Evolutionary conservation across 2,888 invertebrate genomes (phyloP).

Genomic region (Andricus quercusramuli): DNA sequence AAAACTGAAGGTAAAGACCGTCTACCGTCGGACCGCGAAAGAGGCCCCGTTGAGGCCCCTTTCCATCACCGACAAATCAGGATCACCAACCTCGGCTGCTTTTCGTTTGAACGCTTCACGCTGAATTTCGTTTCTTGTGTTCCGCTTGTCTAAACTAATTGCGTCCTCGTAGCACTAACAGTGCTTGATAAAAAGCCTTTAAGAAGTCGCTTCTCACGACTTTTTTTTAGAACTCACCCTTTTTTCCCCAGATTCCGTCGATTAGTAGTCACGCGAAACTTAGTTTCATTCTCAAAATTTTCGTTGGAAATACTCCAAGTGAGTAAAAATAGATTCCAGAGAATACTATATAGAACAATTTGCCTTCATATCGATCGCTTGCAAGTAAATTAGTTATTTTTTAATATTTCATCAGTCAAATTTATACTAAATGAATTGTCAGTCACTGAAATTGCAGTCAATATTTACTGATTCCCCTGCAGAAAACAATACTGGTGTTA

Average conservation of each 20-base stretch:
- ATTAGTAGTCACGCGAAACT: slow-evolving; percentile 35
- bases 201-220: slow-evolving; percentile 27
- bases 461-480: no score
- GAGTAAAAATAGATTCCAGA: background rate
- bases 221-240: slow-evolving; percentile 13
- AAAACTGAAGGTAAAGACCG: slow-evolving; percentile 29
- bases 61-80: slow-evolving; percentile 17
- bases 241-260: background rate
- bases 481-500: no score
- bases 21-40: slow-evolving; percentile 62
- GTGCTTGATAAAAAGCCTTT: slow-evolving; percentile 41
- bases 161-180: slow-evolving; percentile 61
- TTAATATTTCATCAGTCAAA: no score
- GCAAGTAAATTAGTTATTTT: no score
- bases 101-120: slow-evolving; percentile 66
- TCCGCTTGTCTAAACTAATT: slow-evolving; percentile 62
- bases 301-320: background rate
- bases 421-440: no score
- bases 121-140: slow-evolving; percentile 64
- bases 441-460: no score
- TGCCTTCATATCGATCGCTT: no score
- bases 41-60: background rate
- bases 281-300: slow-evolving; percentile 17
- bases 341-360: no score
- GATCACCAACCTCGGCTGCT: slow-evolving; percentile 43